These are phyloP conservation scores for Plemyria rubiginata DNA, from an alignment of 2,888 invertebrate genomes.

Conservation along the genomic window DNA sequence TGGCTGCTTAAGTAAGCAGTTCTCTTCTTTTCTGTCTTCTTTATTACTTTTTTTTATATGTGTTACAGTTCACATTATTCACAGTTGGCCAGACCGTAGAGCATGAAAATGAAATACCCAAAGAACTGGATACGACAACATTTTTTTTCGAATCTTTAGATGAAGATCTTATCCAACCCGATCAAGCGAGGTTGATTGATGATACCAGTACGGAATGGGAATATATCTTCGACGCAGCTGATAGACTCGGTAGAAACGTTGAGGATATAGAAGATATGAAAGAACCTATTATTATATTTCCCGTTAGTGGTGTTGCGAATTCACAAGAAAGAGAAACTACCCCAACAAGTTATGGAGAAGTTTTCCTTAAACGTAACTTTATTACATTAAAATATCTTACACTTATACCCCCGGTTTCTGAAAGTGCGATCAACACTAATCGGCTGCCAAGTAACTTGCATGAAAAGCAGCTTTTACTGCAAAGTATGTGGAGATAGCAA, in stretches of 20 bases:
- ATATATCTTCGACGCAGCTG: neutral
- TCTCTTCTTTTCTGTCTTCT: neutral
- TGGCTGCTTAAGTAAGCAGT: too few relatives aligned
- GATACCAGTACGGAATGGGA: neutral
- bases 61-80: constrained; percentile 12
- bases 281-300: neutral
- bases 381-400: too few relatives aligned
- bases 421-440: too few relatives aligned
- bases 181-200: neutral
- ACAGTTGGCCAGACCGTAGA: constrained; percentile 1
- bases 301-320: neutral
- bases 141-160: neutral
- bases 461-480: too few relatives aligned
- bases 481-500: too few relatives aligned
- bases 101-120: neutral
- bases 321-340: neutral
- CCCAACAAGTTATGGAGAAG: neutral
- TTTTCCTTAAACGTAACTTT: too few relatives aligned
- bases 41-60: neutral
- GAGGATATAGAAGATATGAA: neutral
- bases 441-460: too few relatives aligned
- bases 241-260: neutral
- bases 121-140: neutral
- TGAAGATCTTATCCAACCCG: neutral
- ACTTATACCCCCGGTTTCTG: too few relatives aligned